These are phyloP conservation scores for Coryphaenoides rupestris DNA, from an alignment of 2,113 vertebrate species.

Conservation along the genomic window DNA sequence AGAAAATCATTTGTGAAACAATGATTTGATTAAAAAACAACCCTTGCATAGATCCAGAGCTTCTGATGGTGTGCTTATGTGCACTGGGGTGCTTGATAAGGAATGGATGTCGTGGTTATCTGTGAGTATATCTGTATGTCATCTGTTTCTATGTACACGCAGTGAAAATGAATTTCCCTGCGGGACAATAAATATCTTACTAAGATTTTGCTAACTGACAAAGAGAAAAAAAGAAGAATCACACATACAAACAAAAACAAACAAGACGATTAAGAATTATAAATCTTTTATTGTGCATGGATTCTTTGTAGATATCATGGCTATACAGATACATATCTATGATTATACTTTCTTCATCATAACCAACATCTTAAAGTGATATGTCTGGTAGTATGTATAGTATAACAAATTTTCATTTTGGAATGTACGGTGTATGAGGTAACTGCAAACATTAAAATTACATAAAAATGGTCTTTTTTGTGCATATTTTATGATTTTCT, in stretches of 20 bases:
- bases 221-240: not conserved
- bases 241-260: conserved; percentile 30
- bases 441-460: conserved; percentile 95
- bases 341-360: conserved; percentile 85
- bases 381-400: conserved; percentile 95
- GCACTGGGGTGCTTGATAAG: too few relatives aligned
- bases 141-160: too few relatives aligned
- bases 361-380: conserved; percentile 92
- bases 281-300: conserved; percentile 98
- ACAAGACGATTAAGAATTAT: conserved; percentile 84
- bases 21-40: too few relatives aligned
- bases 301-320: conserved; percentile 80
- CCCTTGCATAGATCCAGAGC: too few relatives aligned
- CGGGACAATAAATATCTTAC: too few relatives aligned
- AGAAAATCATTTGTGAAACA: too few relatives aligned
- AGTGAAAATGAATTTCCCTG: too few relatives aligned
- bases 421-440: conserved; percentile 99
- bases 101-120: too few relatives aligned
- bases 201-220: not conserved
- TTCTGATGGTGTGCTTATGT: too few relatives aligned
- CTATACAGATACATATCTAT: conserved; percentile 87
- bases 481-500: conserved; percentile 72
- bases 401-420: conserved; percentile 91
- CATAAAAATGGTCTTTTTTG: conserved; percentile 90
- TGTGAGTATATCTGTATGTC: too few relatives aligned